Evolutionary conservation across 2,797 vertebrate genomes (phyloP), one percentile per base, ranked within the genome.

Genomic region (Melanotaenia nigrans): DNA sequence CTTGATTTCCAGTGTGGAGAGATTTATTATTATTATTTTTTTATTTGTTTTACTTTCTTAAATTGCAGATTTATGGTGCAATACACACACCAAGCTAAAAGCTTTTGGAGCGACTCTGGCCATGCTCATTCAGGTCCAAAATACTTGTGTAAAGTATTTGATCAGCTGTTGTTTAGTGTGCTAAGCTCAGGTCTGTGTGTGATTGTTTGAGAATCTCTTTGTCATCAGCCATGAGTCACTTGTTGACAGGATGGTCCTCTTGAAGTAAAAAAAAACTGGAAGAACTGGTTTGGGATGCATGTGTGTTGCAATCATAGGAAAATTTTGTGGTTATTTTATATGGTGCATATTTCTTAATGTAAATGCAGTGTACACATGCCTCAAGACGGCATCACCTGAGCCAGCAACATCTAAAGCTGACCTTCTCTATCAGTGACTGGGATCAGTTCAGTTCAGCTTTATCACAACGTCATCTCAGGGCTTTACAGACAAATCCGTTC

Each of bases 131-230:
- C 56, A 78, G 58, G 36, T 68, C 79, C 63, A 69, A 73, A 73
- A 58, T 81, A 64, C 76, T 60, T 3, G 4, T 61, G 61, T 60
- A 64, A 53, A 54, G 51, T 54, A 24, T 88, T 85, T 81, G 76
- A 71, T 77, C 61, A 85, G 70, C 65, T 72, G 20, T 73, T 61
- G 75, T 85, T 33, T 33, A 33, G 32, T 33, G 75, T 81, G 24
- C 56, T 14, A 59, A 13, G 54, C 22, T 14, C 45, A 28, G 56
- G 58, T 65, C 65, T 65, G n/a, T 20, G 65, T 32, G 13, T 56
- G 13, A 20, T 40, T 65, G 55, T 77, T 54, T 24, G 4, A 5
- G 9, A 42, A 24, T 28, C 36, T 49, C 13, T 47, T 1, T 68
- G 36, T 28, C 22, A 54, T 14, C 2, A 57, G 7, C 65, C 8